Evolutionary conservation across 2,113 vertebrate genomes (phyloP).

Genomic region (Saimiri boliviensis): DNA sequence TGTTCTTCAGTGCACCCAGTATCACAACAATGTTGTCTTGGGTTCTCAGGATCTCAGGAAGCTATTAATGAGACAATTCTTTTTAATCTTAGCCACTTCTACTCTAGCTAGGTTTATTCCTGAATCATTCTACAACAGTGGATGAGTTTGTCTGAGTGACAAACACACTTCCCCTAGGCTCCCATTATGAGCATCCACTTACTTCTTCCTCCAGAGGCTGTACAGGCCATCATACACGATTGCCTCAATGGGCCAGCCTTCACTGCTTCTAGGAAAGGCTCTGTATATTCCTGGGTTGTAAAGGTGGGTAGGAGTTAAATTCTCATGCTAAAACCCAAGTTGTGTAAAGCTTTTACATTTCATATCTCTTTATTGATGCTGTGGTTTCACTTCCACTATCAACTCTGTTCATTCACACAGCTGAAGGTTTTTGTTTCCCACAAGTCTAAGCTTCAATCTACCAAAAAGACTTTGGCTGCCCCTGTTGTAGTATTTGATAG

Average conservation of each 20-base stretch:
- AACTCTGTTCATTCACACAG: neutral
- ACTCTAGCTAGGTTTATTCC: neutral
- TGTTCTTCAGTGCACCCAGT: neutral
- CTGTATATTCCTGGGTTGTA: neutral
- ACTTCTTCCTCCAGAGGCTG: neutral
- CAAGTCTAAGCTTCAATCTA: constrained; percentile 9
- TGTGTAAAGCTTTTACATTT: constrained; percentile 1
- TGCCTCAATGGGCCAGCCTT: neutral
- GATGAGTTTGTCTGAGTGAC: neutral
- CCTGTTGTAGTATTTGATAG: neutral
- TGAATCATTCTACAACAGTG: neutral
- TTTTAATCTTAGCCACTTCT: neutral
- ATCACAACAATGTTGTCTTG: neutral
- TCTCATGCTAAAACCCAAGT: neutral
- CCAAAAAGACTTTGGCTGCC: neutral
- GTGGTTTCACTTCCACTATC: neutral
- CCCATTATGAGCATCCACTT: neutral
- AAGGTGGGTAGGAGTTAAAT: neutral
- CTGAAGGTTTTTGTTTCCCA: constrained; percentile 12
- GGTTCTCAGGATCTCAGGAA: neutral
- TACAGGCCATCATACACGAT: neutral
- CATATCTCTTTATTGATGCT: neutral
- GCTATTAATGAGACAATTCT: neutral
- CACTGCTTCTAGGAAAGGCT: neutral
- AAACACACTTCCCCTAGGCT: neutral